Evolutionary conservation across 1,140 invertebrate species (phyloP), one percentile per base, ranked within the genome.

Genomic region (Coelopa frigida): DNA sequence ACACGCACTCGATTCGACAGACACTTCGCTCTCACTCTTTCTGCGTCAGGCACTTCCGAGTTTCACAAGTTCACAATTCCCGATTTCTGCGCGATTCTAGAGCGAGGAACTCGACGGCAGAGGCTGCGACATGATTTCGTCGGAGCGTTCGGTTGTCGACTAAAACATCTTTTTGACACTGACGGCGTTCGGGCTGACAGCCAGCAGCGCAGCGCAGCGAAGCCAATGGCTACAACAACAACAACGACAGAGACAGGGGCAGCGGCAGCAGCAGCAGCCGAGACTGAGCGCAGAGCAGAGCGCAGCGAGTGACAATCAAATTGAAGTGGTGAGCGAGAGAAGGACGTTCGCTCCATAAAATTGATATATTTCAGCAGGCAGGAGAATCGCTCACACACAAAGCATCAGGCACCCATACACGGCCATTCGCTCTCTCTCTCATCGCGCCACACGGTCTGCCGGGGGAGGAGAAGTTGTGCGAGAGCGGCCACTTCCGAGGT

Each of bases 91-190:
- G 27, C 8, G n/a, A 29, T 29, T 8, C n/a, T 29, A 8, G 27
- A 29, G n/a, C 3, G n/a, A 33, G n/a, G n/a, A 17, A 4, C 31
- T 14, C 31, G n/a, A n/a, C n/a, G n/a, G 4, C 31, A 33, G 31
- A 33, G 52, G 49, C 50, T 52, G 53, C 60, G 57, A 67, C 64
- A 67, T 67, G 62, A 61, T 66, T 56, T 49, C 62, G 57, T 60
- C 57, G 49, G 55, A 55, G 49, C 50, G 49, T 59, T 49, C 55
- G 57, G 58, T 57, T 53, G 55, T 56, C 59, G 60, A 64, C 62
- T 60, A 63, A 66, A 64, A 62, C 59, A 67, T 67, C 59, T 61
- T 65, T 67, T 66, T 64, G 64, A 67, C 61, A 64, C 61, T 67
- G 61, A 66, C 58, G 64, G 54, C 55, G 56, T 56, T 52, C 52